Conservation (phyloP, 2,113 vertebrate species). For the Rhinoptilus africanus region DNA sequence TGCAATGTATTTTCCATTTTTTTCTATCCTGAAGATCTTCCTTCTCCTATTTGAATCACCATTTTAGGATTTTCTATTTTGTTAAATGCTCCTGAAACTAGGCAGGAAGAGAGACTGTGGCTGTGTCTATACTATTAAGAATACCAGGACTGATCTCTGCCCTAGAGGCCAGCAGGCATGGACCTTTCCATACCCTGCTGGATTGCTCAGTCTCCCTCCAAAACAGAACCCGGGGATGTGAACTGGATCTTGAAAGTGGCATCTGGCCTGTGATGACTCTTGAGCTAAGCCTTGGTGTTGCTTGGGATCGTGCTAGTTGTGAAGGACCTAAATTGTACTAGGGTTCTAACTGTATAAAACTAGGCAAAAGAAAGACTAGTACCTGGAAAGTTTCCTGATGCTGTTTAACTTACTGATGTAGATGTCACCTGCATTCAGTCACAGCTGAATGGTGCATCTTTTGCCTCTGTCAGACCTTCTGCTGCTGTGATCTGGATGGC, state of each 20-base stretch:
- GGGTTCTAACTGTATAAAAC: rapidly evolving
- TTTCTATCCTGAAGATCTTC: background rate
- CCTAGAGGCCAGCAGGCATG: background rate
- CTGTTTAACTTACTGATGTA: background rate
- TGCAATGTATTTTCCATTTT: background rate
- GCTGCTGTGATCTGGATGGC: background rate
- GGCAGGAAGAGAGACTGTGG: background rate
- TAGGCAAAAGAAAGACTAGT: background rate
- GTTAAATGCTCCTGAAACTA: background rate
- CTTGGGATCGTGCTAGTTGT: background rate
- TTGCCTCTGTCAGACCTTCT: background rate
- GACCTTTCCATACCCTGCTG: background rate
- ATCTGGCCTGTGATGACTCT: background rate
- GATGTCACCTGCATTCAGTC: background rate
- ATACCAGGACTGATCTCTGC: background rate
- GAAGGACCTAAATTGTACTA: background rate
- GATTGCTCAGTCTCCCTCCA: background rate
- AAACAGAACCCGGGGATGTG: background rate
- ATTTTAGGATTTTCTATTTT: background rate
- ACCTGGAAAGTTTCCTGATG: background rate
- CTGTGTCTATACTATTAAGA: background rate
- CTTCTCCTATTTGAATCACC: background rate
- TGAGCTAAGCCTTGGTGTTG: background rate
- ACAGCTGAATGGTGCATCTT: background rate
- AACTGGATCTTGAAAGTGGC: background rate